These are phyloP conservation scores for Eurytoma adleriae DNA, from an alignment of 2,888 invertebrate species.

Conservation along the genomic window DNA sequence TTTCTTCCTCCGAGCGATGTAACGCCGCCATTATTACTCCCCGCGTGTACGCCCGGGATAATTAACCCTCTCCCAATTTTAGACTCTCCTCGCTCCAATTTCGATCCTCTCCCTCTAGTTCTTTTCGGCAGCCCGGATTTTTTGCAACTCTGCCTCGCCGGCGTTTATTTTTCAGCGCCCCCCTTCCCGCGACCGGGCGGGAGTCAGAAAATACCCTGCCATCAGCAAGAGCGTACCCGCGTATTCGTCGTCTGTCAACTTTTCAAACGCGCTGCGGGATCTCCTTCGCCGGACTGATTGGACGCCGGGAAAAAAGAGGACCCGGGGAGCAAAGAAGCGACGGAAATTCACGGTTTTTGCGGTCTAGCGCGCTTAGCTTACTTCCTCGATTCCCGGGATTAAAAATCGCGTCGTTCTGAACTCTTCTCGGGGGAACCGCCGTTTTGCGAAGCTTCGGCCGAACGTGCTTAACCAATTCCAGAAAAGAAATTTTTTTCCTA, in stretches of 20 bases:
- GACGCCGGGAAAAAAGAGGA: background rate
- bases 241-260: conserved; percentile 47
- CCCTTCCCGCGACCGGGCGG: background rate
- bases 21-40: background rate
- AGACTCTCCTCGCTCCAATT: background rate
- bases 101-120: background rate
- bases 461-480: too few relatives aligned
- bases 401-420: too few relatives aligned
- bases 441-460: too few relatives aligned
- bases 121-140: background rate
- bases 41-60: background rate
- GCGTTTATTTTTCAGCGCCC: conserved; percentile 9
- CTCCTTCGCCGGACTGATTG: conserved; percentile 21
- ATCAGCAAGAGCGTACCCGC: conserved; percentile 30
- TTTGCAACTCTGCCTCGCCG: conserved; percentile 5
- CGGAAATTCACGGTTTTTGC: background rate
- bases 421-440: too few relatives aligned
- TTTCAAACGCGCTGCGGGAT: conserved; percentile 45
- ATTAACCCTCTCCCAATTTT: background rate
- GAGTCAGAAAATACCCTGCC: conserved; percentile 38
- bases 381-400: background rate
- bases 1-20: background rate
- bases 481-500: too few relatives aligned
- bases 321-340: background rate
- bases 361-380: background rate